phyloP scores from a whole-genome alignment of 2,888 invertebrate species.

The Blastobasis adustella region DNA sequence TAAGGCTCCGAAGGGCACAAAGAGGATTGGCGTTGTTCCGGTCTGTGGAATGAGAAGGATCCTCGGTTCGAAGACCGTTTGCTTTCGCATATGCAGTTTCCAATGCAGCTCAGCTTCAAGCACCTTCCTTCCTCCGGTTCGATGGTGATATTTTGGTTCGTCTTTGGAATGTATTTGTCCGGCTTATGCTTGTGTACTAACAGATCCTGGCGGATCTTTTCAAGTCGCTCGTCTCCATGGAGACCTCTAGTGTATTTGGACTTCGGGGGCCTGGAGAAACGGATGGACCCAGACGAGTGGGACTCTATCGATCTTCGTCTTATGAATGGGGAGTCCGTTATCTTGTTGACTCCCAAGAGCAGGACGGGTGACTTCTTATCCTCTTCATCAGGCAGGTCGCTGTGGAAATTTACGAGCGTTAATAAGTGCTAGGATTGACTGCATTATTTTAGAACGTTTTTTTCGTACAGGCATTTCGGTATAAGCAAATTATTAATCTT shows the following conservation, averaged over 20 bases:
- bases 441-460: too few species aligned
- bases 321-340: conserved; percentile 60
- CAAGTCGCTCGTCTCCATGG: conserved; percentile 61
- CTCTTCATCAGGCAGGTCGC: conserved; percentile 77
- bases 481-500: too few species aligned
- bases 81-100: conserved; percentile 60
- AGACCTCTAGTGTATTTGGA: conserved; percentile 64
- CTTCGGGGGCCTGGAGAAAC: conserved; percentile 61
- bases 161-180: conserved; percentile 58
- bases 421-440: too few species aligned
- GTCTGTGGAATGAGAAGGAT: conserved; percentile 61
- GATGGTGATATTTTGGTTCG: conserved; percentile 44
- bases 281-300: conserved; percentile 53
- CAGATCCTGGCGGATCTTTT: conserved; percentile 63
- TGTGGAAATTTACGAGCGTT: conserved; percentile 35
- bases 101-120: conserved; percentile 52
- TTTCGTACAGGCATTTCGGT: too few species aligned
- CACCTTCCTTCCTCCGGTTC: conserved; percentile 50
- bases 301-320: conserved; percentile 57
- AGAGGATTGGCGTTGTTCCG: conserved; percentile 47
- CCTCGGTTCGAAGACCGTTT: conserved; percentile 53
- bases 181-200: conserved; percentile 58
- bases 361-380: conserved; percentile 76
- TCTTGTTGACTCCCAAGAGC: conserved; percentile 77
- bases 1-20: conserved; percentile 47